A percentile compares a stretch with the other conserved stretches of the same genome.
phyloP scores from a whole-genome alignment of 2,888 invertebrate species.

The Gandaritis pyraliata region DNA sequence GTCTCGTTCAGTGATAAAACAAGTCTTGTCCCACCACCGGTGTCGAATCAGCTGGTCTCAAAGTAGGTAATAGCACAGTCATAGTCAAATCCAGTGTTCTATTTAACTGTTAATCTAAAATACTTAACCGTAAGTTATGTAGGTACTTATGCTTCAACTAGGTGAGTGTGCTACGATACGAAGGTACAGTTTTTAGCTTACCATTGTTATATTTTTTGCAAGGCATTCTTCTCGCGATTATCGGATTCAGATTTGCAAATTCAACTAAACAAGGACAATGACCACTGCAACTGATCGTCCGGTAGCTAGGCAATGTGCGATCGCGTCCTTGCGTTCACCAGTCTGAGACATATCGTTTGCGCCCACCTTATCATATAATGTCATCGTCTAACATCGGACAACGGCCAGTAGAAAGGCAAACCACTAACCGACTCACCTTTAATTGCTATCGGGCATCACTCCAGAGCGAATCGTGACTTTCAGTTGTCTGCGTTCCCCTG shows the following conservation, averaged over 20 bases:
- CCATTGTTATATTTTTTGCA: conserved; percentile 47
- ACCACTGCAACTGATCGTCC: conserved; percentile 48
- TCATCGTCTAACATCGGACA: conserved; percentile 68
- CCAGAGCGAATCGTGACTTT: conserved; percentile 49
- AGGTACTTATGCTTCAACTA: conserved; percentile 36
- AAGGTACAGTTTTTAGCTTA: conserved; percentile 34
- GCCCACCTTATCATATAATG: conserved; percentile 75
- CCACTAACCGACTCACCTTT: conserved; percentile 66
- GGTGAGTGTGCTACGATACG: conserved; percentile 37
- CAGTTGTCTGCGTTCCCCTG: conserved; percentile 49
- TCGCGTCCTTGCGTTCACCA: conserved; percentile 77
- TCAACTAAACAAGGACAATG: conserved; percentile 44
- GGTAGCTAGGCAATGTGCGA: conserved; percentile 49
- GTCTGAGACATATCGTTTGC: conserved; percentile 56
- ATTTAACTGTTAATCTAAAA: conserved; percentile 43
- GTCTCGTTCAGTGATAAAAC: too few relatives aligned
- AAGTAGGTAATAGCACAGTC: too few relatives aligned
- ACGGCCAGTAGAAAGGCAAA: conserved; percentile 66
- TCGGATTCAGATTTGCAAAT: conserved; percentile 45
- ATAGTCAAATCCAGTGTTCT: too few relatives aligned
- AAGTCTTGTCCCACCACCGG: too few relatives aligned
- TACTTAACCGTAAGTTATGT: conserved; percentile 37
- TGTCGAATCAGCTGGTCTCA: too few relatives aligned
- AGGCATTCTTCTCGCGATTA: conserved; percentile 43
- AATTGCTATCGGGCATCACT: conserved; percentile 67